Evolutionary conservation across 2,797 vertebrate genomes (phyloP), one percentile per base, ranked within the genome.

Genomic region (Sebastiscus albofasciatus): DNA sequence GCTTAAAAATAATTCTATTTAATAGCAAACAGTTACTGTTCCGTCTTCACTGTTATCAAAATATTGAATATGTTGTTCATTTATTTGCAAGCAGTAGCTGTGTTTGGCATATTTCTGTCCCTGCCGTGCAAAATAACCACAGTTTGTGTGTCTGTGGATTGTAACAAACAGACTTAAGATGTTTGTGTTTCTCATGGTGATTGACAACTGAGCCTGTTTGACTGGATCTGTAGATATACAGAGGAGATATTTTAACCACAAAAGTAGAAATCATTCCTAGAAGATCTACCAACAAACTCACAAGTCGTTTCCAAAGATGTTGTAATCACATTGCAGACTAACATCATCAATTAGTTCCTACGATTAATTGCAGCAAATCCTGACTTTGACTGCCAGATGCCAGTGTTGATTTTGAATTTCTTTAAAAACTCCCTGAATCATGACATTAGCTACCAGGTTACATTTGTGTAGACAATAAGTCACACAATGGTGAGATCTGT

Each of bases 1-100:
- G 75, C 79, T 79, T 73, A 70, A 78, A 68, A 86, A 88, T 73
- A 77, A 87, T 90, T 89, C 24, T 67, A 56, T 88, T 87, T 87
- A 90, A 86, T 58, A 69, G 70, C 79, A 93, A 88, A 88, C 72
- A 77, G 65, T 81, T 73, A 79, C 69, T 69, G 58, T 76, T 83
- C n/a, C 39, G 54, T 72, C 34, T 54, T 68, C 29, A 5, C 33
- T 78, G 61, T 87, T 91, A 86, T 92, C 78, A 91, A 85, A 87
- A 87, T 84, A 85, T 56, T 87, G 54, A 86, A 83, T 64, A 67
- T 67, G 66, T 52, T 84, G 52, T 54, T 87, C 39, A 71, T 80
- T 82, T 62, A 65, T 58, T 76, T 77, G 56, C 33, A 60, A 67
- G 67, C 22, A 33, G 71, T 14, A 22, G 64, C 55, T 18, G 49